Evolutionary conservation across 2,888 invertebrate genomes (phyloP), one percentile per base, ranked within the genome.

Genomic region (Nezara viridula): DNA sequence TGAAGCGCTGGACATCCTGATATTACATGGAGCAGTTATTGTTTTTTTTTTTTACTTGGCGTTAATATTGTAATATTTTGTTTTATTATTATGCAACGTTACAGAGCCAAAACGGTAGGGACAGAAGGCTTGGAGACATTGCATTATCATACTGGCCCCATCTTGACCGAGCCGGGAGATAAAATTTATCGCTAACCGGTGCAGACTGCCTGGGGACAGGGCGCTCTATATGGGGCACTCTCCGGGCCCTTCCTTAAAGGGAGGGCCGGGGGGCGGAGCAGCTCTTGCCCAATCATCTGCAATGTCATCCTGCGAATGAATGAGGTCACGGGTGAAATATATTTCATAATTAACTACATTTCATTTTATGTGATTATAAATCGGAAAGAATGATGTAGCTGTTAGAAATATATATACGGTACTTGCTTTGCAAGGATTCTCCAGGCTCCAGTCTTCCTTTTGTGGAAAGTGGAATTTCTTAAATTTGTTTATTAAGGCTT

Each of bases 161-260:
- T 81, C 81, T 44, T 47, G 81, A 47, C 81, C 81, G n/a, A 44
- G 5, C n/a, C n/a, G 2, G n/a, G 19, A 47, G 81, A 47, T 81
- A 81, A 44, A n/a, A 81, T 81, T 81, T 81, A 24, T 81, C 44
- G 44, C 44, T 44, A 47, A 47, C n/a, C 44, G 24, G 81, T 16
- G 37, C 81, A 81, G 81, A 81, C 81, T 81, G 81, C 81, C 81
- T 81, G 81, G 81, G 81, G 81, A 81, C 81, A 77, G 44, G n/a
- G 44, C 81, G 40, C 77, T 81, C 44, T 44, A 81, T 81, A 81
- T 81, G 81, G 81, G 44, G 81, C 6, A 24, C n/a, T 19, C 81
- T 44, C n/a, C n/a, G n/a, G n/a, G n/a, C 7, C 37, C 32, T 21
- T 21, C 16, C 60, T 5, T 77, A n/a, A 44, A 4, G 44, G 81